Evolutionary conservation across 2,888 invertebrate genomes (phyloP).

Genomic region (Osmoderma eremita): DNA sequence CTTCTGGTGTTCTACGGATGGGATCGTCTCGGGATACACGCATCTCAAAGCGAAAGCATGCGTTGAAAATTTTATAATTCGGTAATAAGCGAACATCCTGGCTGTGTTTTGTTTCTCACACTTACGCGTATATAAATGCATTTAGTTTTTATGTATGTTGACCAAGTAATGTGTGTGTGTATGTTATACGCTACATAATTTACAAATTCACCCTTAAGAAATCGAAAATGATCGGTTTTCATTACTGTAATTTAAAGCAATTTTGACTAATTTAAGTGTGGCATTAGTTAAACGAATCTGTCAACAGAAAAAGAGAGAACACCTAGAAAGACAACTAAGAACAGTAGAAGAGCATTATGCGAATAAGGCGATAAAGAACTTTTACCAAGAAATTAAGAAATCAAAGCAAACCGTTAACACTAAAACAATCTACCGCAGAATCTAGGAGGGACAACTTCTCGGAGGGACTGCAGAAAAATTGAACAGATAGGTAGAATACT

Average conservation of each 20-base stretch:
- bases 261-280: too few species aligned
- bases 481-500: too few species aligned
- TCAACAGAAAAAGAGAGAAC: not conserved
- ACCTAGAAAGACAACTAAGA: not conserved
- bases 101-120: slow-evolving; percentile 51
- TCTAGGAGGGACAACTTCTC: too few species aligned
- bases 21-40: slow-evolving; percentile 7
- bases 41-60: slow-evolving; percentile 54
- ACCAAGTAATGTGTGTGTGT: not conserved
- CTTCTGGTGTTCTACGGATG: slow-evolving; percentile 34
- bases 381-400: not conserved
- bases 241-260: too few species aligned
- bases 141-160: not conserved
- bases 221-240: too few species aligned
- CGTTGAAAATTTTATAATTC: slow-evolving; percentile 63
- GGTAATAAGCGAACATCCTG: slow-evolving; percentile 62
- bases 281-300: not conserved
- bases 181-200: too few species aligned
- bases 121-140: slow-evolving; percentile 13
- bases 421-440: too few species aligned
- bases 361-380: not conserved
- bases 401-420: too few species aligned
- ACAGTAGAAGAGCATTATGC: not conserved
- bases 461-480: too few species aligned
- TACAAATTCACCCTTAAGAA: too few species aligned